Evolutionary conservation across 2,113 vertebrate species (phyloP), one percentile per base, ranked within the genome.

Genomic region (Gorsachius goisagi): DNA sequence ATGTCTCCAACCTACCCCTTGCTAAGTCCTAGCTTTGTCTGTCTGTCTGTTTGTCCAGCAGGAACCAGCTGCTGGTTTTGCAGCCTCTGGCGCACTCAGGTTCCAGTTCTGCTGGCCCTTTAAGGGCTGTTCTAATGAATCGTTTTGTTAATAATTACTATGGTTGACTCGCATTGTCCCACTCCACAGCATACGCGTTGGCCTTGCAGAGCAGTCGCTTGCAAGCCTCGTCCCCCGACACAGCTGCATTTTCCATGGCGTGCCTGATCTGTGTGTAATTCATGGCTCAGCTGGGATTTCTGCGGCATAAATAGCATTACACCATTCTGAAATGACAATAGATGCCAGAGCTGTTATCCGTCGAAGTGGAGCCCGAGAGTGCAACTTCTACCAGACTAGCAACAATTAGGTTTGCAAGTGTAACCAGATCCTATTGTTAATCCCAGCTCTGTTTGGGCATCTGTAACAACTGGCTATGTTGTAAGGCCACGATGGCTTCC

Each of bases 401-500:
- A 96, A 77, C 84, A 89, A 91, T 88, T 89, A 73, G 84, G 93
- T 93, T 79, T 95, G 87, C 77, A 44, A 96, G 75, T 76, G 74
- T 63, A 93, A 95, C 96, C 89, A 94, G 87, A 92, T 92, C 77
- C 87, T 71, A 62, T 85, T 96, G 84, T 94, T 96, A 85, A 89
- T 94, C 85, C 88, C 74, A 83, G 63, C 62, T 95, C 80, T 93
- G 84, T 85, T 89, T 89, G 91, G 94, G 93, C 81, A 94, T 85
- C 93, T 84, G 69, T 79, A 95, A 96, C 90, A 84, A 93, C 86
- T 85, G 93, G 84, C 91, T 93, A 45, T 95, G 92, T 89, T 91
- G 87, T 76, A 95, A 97, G 55, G 96, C 68, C 93, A 87, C 1
- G 12, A 77, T 72, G 58, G 71, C 41, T 97, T 93, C 90, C 95